Base-by-base conservation (phyloP, 2,888 invertebrate genomes). In the Archips crataeganus region DNA sequence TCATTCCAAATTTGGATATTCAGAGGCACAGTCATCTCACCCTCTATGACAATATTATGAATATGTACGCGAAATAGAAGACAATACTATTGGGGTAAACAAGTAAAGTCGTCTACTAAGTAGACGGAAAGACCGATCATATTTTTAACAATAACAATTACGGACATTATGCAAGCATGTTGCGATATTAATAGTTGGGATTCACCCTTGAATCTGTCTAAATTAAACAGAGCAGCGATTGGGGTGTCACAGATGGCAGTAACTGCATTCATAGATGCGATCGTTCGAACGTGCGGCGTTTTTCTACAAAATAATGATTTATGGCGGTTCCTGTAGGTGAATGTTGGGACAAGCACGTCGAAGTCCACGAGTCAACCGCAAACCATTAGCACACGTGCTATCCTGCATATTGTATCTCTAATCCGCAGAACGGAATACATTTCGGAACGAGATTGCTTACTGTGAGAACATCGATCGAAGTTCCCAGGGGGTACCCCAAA, bases 171-270 rank as follows among this genome's bases (percentile, higher is more conserved):
- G 82, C 82, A 81, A 81, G 79, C 85, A 89, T 87, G 85, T 85
- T 84, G 83, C 84, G 79, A 83, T 86, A 90, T 90, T 89, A 89
- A 88, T 90, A 88, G 85, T 87, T 84, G 82, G 84, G 89, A 88
- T 88, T 86, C 87, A 82, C 88, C 90, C 88, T 89, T 83, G 84
- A 87, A 90, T 91, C 88, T 90, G 88, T 87, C 83, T 88, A 90
- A 91, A 93, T 92, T 89, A 92, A 90, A 86, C 87, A 84, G 85
- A 87, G 82, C 85, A 84, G 87, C 86, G 80, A 90, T 89, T 90
- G 91, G 92, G 90, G 90, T 90, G 92, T 85, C 92, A 81, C 94
- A 94, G 92, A 92, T 94, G 93, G 90, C 80, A 80, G 84, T 92
- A 92, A 93, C 91, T 86, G 90, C 91, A 87, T 82, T 84, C 84